phyloP scores from a whole-genome alignment of 1,140 invertebrate genomes.

The Drosophila sproati region DNA sequence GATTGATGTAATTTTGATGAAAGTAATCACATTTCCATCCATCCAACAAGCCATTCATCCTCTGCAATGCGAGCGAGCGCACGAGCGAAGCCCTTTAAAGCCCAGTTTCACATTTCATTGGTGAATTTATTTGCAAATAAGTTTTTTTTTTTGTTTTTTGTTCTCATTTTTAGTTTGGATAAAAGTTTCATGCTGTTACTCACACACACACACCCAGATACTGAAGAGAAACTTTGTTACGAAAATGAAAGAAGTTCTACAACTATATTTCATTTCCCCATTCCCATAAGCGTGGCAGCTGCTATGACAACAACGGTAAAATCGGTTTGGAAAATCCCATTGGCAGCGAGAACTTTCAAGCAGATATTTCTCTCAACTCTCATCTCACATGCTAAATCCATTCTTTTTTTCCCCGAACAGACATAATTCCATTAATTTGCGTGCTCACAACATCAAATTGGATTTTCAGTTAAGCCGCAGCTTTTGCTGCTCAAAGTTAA shows the following conservation, averaged over 20 bases:
- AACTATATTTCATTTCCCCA: constrained; percentile 56
- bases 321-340: constrained; percentile 54
- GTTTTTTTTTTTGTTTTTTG: neutral
- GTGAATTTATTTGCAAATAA: constrained; percentile 58
- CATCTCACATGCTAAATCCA: constrained; percentile 60
- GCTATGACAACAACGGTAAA: constrained; percentile 51
- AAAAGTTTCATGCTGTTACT: constrained; percentile 69
- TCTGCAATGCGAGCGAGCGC: neutral
- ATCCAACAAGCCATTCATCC: constrained; percentile 2
- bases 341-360: constrained; percentile 55
- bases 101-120: constrained; percentile 69
- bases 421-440: constrained; percentile 74
- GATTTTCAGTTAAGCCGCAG: constrained; percentile 46
- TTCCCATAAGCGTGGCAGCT: constrained; percentile 6
- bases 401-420: constrained; percentile 37
- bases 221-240: constrained; percentile 61
- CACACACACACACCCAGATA: constrained; percentile 22
- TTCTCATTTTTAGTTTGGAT: constrained; percentile 24
- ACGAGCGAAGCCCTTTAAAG: constrained; percentile 63
- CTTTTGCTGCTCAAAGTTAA: constrained; percentile 7
- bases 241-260: constrained; percentile 77
- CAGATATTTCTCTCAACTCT: constrained; percentile 48
- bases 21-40: constrained; percentile 70
- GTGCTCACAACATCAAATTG: constrained; percentile 56
- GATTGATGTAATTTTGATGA: constrained; percentile 81